Evolutionary conservation across 2,797 vertebrate species (phyloP).

Genomic region (Sebastes minor): DNA sequence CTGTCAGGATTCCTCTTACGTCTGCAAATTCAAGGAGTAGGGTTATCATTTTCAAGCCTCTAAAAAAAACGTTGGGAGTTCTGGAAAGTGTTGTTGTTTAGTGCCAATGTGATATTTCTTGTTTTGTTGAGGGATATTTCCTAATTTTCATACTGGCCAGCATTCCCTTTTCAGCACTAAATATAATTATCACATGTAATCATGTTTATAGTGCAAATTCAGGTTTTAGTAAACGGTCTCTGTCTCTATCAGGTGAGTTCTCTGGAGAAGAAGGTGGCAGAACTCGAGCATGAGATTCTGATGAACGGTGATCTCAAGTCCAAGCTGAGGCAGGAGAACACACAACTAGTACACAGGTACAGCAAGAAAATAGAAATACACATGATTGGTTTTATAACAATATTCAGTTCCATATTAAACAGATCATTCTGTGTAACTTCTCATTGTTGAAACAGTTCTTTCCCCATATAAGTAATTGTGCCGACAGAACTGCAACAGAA

Average conservation of each 20-base stretch:
- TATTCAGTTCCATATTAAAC: neutral
- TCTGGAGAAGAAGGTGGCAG: conserved; percentile 95
- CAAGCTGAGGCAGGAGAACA: conserved; percentile 95
- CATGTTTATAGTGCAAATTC: neutral
- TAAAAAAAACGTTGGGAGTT: neutral
- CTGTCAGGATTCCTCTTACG: neutral
- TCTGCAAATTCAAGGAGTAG: neutral
- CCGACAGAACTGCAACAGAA: neutral
- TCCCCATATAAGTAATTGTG: neutral
- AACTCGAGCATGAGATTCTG: conserved; percentile 92
- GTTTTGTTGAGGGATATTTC: neutral
- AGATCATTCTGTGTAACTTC: neutral
- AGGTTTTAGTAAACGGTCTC: neutral
- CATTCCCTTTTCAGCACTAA: neutral
- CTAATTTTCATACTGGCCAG: neutral
- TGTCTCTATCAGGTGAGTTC: conserved; percentile 81
- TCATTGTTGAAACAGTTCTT: too few species aligned
- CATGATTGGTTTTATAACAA: neutral
- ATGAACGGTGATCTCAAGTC: conserved; percentile 91
- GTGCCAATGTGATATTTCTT: neutral
- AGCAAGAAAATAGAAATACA: neutral
- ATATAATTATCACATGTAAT: neutral
- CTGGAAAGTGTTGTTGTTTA: neutral
- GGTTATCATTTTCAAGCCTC: neutral
- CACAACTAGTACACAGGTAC: conserved; percentile 95